Conservation (phyloP, 1,140 invertebrate genomes). For the Zaprionus tsacasi region DNA sequence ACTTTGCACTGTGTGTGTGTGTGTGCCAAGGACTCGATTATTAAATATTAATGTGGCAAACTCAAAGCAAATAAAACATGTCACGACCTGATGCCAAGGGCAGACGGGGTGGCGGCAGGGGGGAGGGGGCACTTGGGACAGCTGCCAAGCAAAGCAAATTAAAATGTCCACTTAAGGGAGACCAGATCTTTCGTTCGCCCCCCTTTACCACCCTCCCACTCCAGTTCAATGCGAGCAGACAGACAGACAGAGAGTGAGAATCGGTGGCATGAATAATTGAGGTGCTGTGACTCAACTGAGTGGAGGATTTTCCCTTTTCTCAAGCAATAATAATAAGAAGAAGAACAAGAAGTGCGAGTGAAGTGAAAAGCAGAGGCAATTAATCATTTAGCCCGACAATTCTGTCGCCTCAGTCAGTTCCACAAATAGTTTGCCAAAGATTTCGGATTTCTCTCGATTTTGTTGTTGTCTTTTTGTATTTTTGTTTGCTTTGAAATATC, state of each 20-base stretch:
- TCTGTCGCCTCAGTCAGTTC: conserved; percentile 16
- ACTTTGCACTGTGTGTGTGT: no score
- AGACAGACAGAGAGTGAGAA: conserved; percentile 25
- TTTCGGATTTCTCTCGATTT: conserved; percentile 21
- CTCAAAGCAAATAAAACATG: conserved; percentile 62
- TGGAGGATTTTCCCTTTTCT: conserved; percentile 65
- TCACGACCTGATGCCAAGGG: conserved; percentile 13
- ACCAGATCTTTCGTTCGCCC: neutral
- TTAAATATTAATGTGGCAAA: conserved; percentile 69
- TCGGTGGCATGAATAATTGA: conserved; percentile 59
- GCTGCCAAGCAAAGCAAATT: conserved; percentile 41
- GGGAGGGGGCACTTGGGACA: conserved; percentile 22
- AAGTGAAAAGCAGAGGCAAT: conserved; percentile 53
- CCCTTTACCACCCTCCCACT: no score
- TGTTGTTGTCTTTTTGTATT: conserved; percentile 12
- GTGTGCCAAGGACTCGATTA: conserved; percentile 62
- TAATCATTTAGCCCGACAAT: conserved; percentile 65
- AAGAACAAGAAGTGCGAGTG: conserved; percentile 13
- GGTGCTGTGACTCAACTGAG: conserved; percentile 71
- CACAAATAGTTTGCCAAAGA: conserved; percentile 47
- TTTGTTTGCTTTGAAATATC: conserved; percentile 49
- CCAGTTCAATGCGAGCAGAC: conserved; percentile 28
- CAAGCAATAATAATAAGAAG: neutral
- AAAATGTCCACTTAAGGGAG: conserved; percentile 33
- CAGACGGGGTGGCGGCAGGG: neutral